Percentiles rank a stretch among this genome's conserved stretches.
phyloP scores from a whole-genome alignment of 2,113 vertebrate genomes.

The Callopanchax toddi region DNA sequence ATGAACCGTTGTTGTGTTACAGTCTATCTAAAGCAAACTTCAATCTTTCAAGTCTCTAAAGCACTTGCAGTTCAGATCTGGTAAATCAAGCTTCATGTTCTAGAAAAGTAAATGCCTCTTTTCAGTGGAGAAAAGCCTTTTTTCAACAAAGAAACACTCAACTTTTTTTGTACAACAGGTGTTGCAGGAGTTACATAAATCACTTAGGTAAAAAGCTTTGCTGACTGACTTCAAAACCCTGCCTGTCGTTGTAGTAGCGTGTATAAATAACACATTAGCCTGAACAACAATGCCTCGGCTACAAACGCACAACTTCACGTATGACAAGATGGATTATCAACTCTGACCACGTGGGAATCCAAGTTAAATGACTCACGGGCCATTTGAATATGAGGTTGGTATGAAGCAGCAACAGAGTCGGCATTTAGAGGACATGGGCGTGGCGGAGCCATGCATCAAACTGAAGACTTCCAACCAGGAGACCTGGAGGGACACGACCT shows the following conservation, averaged over 20 bases:
- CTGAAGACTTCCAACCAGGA: neutral
- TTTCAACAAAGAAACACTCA: no score
- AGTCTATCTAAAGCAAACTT: no score
- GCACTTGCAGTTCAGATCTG: no score
- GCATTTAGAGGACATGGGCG: neutral
- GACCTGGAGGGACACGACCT: neutral
- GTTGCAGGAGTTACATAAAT: neutral
- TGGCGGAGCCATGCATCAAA: constrained; percentile 13
- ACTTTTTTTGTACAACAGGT: no score
- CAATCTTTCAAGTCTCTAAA: no score
- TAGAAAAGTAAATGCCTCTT: no score
- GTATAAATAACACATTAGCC: neutral
- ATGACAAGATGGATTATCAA: constrained; percentile 5
- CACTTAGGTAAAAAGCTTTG: neutral
- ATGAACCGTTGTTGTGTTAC: no score
- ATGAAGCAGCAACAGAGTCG: constrained; percentile 1
- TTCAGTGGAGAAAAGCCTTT: no score
- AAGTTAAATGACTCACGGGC: constrained; percentile 3
- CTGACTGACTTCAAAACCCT: neutral
- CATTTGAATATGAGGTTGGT: constrained; percentile 10
- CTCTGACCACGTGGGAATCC: constrained; percentile 1
- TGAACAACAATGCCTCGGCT: constrained; percentile 1
- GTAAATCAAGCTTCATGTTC: no score
- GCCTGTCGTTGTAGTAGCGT: neutral
- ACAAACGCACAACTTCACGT: neutral